Evolutionary conservation across 1,140 invertebrate species (phyloP), one percentile per base, ranked within the genome.

Genomic region (Marisa cornuarietis): DNA sequence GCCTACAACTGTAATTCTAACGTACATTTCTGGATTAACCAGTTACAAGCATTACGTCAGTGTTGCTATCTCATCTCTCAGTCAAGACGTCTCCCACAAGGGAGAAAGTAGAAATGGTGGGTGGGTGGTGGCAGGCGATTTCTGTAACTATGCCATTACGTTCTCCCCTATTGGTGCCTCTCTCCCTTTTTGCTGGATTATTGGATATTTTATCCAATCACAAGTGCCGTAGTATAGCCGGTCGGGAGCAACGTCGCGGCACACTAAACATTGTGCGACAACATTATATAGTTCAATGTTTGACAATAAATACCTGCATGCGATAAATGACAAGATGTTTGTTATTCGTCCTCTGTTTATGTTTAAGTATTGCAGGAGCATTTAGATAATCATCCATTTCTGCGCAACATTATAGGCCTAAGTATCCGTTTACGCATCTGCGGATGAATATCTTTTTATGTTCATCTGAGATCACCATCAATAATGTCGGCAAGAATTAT

Each of bases 401-500:
- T 14, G 2, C 14, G 26, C n/a, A 42, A 22, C 11, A 24, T 22
- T 31, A 31, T 13, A n/a, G n/a, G n/a, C n/a, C n/a, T n/a, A 49
- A 24, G 11, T 65, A 62, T 13, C 0, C 49, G 26, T 10, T 42
- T 26, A 13, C 26, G 11, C 69, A 18, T 16, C n/a, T 65, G 76
- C 76, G 76, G 76, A 77, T 26, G 76, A 51, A 77, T 77, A 68
- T 54, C 9, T n/a, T n/a, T n/a, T 54, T 14, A 68, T 18, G 24
- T 51, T 66, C 65, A 63, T 63, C 13, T 65, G 65, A 77, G 65
- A 68, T 77, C 76, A 77, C 68, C 76, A 65, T 54, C 65, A 77
- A 77, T 77, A 52, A 77, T 77, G 76, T 77, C 76, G 63, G 76
- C 76, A 68, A 65, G 76, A 69, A 77, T 77, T 68, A 77, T 77